phyloP scores from a whole-genome alignment of 2,113 vertebrate species.

The Indicator maculatus region DNA sequence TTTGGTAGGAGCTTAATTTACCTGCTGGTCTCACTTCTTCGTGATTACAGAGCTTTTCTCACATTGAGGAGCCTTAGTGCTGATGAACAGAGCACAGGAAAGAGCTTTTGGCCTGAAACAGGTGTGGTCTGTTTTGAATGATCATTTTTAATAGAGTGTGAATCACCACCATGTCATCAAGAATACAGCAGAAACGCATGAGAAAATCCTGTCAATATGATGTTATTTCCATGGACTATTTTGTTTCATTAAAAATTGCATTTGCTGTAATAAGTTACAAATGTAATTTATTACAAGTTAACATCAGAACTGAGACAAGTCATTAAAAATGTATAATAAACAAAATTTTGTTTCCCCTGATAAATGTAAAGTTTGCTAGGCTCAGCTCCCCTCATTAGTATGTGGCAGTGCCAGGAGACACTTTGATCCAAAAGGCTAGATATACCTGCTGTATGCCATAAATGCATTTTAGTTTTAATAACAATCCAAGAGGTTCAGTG shows the following conservation, averaged over 20 bases:
- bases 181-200: not conserved
- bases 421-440: conserved; percentile 32
- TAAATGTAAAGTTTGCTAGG: conserved; percentile 26
- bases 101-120: not conserved
- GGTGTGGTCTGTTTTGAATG: not conserved
- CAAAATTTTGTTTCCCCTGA: conserved; percentile 26
- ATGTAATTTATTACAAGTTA: conserved; percentile 49
- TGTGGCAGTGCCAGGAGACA: not conserved
- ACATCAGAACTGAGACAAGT: conserved; percentile 17
- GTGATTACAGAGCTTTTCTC: not conserved
- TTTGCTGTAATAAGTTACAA: conserved; percentile 32
- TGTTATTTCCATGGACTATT: conserved; percentile 22
- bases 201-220: conserved; percentile 40
- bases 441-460: conserved; percentile 31
- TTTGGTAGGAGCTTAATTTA: not conserved
- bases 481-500: conserved; percentile 42
- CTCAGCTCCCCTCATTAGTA: conserved; percentile 1
- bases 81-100: not conserved
- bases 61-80: not conserved
- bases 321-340: conserved; percentile 44
- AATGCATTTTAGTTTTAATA: conserved; percentile 44
- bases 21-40: not conserved
- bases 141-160: conserved; percentile 29
- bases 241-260: conserved; percentile 10
- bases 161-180: conserved; percentile 5